phyloP scores from a whole-genome alignment of 2,888 invertebrate species.

The Pharmacophagus antenor region DNA sequence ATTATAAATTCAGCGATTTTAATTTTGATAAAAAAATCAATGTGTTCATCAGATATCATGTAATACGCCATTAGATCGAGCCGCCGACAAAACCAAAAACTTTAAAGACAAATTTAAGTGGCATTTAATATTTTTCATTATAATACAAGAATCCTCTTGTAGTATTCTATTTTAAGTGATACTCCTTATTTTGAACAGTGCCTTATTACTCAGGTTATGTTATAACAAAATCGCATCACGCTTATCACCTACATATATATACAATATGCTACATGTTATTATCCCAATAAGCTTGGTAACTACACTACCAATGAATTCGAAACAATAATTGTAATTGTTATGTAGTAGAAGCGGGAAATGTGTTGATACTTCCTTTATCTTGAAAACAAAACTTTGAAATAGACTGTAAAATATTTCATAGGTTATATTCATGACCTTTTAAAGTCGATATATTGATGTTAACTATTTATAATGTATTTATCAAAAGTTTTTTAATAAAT shows the following conservation, averaged over 20 bases:
- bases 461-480: too few relatives aligned
- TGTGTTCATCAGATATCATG: background rate
- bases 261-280: background rate
- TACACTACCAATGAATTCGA: background rate
- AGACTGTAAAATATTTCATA: too few relatives aligned
- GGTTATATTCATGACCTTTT: too few relatives aligned
- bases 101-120: background rate
- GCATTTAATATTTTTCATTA: too few relatives aligned
- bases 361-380: too few relatives aligned
- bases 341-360: too few relatives aligned
- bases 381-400: too few relatives aligned
- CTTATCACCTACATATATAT: background rate
- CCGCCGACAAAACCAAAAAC: background rate
- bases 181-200: background rate
- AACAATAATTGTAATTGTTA: background rate
- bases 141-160: too few relatives aligned
- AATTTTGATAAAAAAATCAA: slow-evolving; percentile 36
- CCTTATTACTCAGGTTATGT: background rate
- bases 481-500: too few relatives aligned
- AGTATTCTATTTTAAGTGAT: too few relatives aligned
- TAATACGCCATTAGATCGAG: background rate
- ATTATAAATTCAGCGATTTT: slow-evolving; percentile 5
- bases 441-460: too few relatives aligned
- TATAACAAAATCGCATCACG: background rate
- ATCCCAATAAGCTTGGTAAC: background rate